phyloP scores from a whole-genome alignment of 1,140 invertebrate species.

The Pachyrhynchus sulphureomaculatus region DNA sequence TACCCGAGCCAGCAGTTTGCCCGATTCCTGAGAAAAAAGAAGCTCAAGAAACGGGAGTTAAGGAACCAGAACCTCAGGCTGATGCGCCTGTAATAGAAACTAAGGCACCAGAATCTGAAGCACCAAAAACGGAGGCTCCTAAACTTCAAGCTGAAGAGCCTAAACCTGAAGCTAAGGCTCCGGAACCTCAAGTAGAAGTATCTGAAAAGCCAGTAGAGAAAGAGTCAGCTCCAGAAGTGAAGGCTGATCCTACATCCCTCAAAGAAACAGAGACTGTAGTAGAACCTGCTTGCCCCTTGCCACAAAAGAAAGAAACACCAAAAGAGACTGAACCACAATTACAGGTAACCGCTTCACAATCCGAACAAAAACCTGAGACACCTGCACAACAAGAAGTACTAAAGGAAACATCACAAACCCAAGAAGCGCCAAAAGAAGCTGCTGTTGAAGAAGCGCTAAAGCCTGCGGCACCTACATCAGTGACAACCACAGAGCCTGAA shows the following conservation, averaged over 20 bases:
- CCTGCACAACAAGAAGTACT: too few relatives aligned
- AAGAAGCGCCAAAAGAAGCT: too few relatives aligned
- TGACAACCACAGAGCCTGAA: too few relatives aligned
- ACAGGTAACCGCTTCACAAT: background rate
- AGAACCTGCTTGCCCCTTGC: too few relatives aligned
- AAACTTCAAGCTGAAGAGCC: slow-evolving; percentile 13
- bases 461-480: too few relatives aligned
- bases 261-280: too few relatives aligned
- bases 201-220: background rate
- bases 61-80: slow-evolving; percentile 24
- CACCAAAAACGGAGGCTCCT: slow-evolving; percentile 1
- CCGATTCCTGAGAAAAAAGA: too few relatives aligned
- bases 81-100: background rate
- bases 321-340: background rate
- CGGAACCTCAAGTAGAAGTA: background rate
- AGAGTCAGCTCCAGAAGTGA: background rate
- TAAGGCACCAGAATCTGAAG: background rate
- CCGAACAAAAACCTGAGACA: too few relatives aligned
- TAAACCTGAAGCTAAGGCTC: slow-evolving; percentile 41
- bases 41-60: too few relatives aligned
- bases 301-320: background rate
- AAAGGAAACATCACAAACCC: too few relatives aligned
- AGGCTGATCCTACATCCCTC: background rate
- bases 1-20: slow-evolving; percentile 34
- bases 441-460: too few relatives aligned